These are phyloP conservation scores for Danionella dracula DNA, from an alignment of 2,797 vertebrate species.

Conservation along the genomic window DNA sequence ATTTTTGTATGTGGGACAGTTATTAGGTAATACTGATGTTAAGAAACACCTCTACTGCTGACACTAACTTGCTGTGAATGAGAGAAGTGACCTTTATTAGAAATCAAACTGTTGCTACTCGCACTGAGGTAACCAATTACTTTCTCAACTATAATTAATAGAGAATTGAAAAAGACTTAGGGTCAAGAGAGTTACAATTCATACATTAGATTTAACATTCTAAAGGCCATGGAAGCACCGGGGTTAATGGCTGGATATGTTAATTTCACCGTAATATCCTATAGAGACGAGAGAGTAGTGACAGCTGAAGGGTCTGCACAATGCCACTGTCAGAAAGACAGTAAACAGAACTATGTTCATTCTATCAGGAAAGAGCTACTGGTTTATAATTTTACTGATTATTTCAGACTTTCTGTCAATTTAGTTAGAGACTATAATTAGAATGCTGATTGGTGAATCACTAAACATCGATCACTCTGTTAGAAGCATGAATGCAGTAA, in stretches of 20 bases:
- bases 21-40: neutral
- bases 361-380: no score
- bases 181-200: neutral
- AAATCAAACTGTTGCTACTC: neutral
- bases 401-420: no score
- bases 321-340: neutral
- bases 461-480: no score
- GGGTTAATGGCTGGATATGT: conserved; percentile 15
- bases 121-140: neutral
- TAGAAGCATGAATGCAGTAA: no score
- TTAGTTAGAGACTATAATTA: no score
- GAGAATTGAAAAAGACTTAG: neutral
- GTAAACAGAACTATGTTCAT: neutral
- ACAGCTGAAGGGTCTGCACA: conserved; percentile 17
- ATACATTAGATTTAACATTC: conserved; percentile 1
- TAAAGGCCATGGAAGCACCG: neutral
- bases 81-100: neutral
- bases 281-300: neutral
- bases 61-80: neutral
- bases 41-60: neutral
- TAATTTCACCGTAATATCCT: conserved; percentile 15
- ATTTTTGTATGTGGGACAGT: no score
- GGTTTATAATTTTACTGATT: no score
- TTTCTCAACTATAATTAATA: neutral
- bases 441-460: no score